Percentiles rank a stretch among this genome's conserved stretches.
Conservation (phyloP, 2,113 vertebrate species). For the Dipodomys ordii region DNA sequence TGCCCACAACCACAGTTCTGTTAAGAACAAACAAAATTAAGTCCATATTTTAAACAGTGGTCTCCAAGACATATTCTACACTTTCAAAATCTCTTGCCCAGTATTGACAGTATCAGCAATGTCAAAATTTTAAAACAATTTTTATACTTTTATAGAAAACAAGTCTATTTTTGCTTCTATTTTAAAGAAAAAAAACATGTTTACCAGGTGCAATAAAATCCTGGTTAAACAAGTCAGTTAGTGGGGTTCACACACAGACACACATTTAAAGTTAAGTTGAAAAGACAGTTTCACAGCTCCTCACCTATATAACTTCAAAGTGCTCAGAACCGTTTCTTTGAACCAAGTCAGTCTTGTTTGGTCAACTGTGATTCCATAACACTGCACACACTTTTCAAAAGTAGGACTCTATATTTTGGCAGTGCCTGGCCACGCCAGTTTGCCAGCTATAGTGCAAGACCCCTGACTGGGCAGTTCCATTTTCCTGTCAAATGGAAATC, state of each 20-base stretch:
- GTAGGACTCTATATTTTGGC: not conserved
- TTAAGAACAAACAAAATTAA: not conserved
- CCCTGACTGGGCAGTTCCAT: not conserved
- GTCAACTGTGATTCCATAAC: not conserved
- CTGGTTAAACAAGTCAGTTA: not conserved
- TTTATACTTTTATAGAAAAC: not conserved
- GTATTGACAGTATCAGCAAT: not conserved
- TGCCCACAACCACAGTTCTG: not conserved
- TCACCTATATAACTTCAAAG: not conserved
- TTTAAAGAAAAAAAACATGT: not conserved
- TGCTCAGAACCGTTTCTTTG: not conserved
- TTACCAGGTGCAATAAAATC: not conserved
- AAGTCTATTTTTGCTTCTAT: constrained; percentile 6
- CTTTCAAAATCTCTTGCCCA: not conserved
- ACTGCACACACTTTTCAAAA: not conserved
- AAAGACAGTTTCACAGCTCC: not conserved
- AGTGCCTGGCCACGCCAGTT: not conserved
- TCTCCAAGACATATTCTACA: not conserved
- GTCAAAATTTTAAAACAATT: not conserved
- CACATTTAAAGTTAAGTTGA: not conserved
- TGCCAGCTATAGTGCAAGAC: not conserved
- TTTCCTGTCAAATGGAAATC: not conserved
- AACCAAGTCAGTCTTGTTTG: not conserved
- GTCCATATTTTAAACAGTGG: not conserved
- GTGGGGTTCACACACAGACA: not conserved